phyloP scores from a whole-genome alignment of 2,113 vertebrate species.

The Brachypodius melanocephalos region DNA sequence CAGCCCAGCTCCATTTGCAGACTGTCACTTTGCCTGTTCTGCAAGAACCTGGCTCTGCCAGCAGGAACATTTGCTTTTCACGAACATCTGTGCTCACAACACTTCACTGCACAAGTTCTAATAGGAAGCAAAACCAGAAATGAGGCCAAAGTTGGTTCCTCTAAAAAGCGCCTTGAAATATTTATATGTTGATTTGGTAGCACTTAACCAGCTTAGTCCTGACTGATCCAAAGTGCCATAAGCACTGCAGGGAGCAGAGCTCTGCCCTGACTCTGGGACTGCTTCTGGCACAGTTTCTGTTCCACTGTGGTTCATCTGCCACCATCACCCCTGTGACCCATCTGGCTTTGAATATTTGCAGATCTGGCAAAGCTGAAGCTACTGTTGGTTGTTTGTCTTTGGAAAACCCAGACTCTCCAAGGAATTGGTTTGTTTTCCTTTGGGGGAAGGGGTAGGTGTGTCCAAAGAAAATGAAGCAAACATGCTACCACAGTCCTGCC shows the following conservation, averaged over 20 bases:
- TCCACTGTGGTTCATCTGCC: not conserved
- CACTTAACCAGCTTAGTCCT: not conserved
- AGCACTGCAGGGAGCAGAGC: not conserved
- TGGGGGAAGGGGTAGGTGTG: not conserved
- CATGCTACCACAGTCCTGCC: not conserved
- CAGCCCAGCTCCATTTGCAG: not conserved
- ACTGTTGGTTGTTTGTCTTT: not conserved
- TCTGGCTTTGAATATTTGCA: not conserved
- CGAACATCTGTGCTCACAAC: not conserved
- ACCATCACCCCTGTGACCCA: not conserved
- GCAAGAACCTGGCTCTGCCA: not conserved
- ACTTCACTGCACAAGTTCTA: not conserved
- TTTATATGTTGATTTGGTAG: not conserved
- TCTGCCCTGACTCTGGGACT: not conserved
- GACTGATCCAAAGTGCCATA: not conserved
- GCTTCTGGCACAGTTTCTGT: not conserved
- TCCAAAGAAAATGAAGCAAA: not conserved
- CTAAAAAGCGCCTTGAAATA: not conserved
- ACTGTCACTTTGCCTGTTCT: not conserved
- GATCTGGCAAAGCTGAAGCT: not conserved
- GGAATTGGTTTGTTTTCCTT: not conserved
- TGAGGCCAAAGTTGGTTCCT: not conserved
- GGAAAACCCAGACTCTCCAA: not conserved
- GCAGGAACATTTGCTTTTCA: not conserved
- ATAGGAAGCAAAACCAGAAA: not conserved